Evolutionary conservation across 1,140 invertebrate species (phyloP).

Genomic region (Trichoplusia ni): DNA sequence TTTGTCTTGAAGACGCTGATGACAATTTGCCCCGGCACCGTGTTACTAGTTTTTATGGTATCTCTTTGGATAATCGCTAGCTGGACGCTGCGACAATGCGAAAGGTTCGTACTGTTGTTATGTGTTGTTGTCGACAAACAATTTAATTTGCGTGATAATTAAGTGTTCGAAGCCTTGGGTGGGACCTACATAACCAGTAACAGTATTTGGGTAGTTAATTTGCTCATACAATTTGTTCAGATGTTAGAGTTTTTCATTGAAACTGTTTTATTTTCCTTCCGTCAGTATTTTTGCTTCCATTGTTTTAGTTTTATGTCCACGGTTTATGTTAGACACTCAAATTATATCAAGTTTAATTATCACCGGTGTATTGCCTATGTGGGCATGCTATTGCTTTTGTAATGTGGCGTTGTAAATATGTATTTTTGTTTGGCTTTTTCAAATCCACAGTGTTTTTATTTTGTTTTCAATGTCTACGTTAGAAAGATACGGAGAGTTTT

Average conservation of each 20-base stretch:
- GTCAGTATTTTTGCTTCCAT: constrained; percentile 65
- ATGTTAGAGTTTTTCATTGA: constrained; percentile 41
- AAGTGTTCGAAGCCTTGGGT: constrained; percentile 9
- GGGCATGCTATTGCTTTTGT: constrained; percentile 77
- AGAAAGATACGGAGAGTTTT: constrained; percentile 53
- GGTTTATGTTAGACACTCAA: constrained; percentile 29
- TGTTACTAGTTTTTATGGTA: constrained; percentile 98
- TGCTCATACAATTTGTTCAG: constrained; percentile 47
- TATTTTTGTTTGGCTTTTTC: constrained; percentile 65
- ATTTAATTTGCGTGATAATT: constrained; percentile 35
- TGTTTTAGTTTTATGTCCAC: constrained; percentile 53
- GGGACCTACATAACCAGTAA: constrained; percentile 1
- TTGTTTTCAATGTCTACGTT: constrained; percentile 57
- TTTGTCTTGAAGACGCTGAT: constrained; percentile 99
- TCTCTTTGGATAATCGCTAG: constrained; percentile 99
- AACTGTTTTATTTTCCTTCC: constrained; percentile 44
- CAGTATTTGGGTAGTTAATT: constrained; percentile 35
- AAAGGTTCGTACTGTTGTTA: constrained; percentile 89
- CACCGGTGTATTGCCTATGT: constrained; percentile 68
- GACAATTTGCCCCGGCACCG: constrained; percentile 99
- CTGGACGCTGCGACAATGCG: constrained; percentile 99
- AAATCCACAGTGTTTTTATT: constrained; percentile 59
- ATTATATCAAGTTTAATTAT: constrained; percentile 35
- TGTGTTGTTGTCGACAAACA: constrained; percentile 29
- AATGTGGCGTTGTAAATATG: constrained; percentile 72